Conservation (phyloP, 2,797 vertebrate genomes). For the Melanotaenia parkinsoni region DNA sequence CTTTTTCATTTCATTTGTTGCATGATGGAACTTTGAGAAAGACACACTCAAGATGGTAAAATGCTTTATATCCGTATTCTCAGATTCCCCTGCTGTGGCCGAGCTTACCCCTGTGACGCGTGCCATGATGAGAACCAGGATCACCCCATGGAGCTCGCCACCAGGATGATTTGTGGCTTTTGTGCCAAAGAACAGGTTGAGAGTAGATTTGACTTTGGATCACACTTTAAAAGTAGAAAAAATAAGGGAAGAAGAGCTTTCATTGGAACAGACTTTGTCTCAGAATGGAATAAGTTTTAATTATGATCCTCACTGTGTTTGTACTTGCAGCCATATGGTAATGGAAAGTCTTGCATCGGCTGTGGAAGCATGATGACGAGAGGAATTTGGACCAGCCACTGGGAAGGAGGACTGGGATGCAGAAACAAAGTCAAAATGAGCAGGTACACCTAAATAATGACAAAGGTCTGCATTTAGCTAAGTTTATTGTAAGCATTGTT, state of each 20-base stretch:
- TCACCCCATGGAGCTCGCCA: constrained; percentile 87
- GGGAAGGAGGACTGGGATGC: constrained; percentile 88
- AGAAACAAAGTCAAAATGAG: constrained; percentile 85
- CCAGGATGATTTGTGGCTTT: constrained; percentile 86
- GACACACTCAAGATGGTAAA: neutral
- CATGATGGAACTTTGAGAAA: neutral
- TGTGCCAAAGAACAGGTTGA: constrained; percentile 88
- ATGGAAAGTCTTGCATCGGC: constrained; percentile 81
- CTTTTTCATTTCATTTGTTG: neutral
- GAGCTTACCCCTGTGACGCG: constrained; percentile 84
- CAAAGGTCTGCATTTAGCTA: neutral
- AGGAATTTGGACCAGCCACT: constrained; percentile 77
- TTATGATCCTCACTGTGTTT: constrained; percentile 4
- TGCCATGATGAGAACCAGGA: constrained; percentile 87
- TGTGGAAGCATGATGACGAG: constrained; percentile 86
- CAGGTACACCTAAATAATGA: constrained; percentile 68
- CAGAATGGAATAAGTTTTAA: neutral
- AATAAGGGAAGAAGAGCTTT: neutral
- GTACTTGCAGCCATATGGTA: constrained; percentile 77
- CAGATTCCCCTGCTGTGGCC: constrained; percentile 88
- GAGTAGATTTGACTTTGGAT: neutral
- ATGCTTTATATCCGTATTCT: neutral
- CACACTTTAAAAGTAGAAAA: neutral
- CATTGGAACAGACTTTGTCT: neutral
- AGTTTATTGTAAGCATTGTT: neutral